These are phyloP conservation scores for Vireo altiloquus DNA, from an alignment of 2,113 vertebrate genomes.

Conservation along the genomic window DNA sequence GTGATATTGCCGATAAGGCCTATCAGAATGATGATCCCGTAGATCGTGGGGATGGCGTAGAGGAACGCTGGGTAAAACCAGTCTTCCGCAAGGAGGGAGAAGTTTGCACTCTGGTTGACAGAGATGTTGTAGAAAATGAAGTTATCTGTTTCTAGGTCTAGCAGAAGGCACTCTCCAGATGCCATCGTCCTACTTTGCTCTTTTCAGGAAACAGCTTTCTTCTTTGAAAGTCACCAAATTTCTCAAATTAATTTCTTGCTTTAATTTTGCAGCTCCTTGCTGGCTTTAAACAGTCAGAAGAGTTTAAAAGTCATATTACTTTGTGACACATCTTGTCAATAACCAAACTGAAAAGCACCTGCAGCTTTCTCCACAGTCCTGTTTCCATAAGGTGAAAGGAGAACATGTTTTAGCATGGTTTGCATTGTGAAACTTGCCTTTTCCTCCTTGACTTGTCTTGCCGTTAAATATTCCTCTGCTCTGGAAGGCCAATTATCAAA, in stretches of 20 bases:
- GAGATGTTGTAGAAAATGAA: conserved; percentile 63
- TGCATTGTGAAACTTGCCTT: conserved; percentile 4
- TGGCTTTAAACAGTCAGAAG: background rate
- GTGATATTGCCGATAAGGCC: conserved; percentile 93
- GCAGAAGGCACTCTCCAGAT: conserved; percentile 64
- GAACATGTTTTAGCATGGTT: background rate
- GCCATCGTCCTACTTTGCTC: conserved; percentile 67
- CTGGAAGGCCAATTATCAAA: background rate
- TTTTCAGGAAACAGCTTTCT: background rate
- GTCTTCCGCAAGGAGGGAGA: conserved; percentile 42
- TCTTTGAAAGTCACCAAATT: background rate
- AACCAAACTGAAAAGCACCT: background rate
- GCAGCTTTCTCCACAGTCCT: background rate
- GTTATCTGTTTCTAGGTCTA: conserved; percentile 63
- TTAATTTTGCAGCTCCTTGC: background rate
- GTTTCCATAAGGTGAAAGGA: background rate
- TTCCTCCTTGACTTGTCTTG: background rate
- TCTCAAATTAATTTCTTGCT: background rate
- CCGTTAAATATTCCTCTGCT: background rate
- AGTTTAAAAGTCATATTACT: conserved; percentile 1
- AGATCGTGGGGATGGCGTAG: conserved; percentile 83
- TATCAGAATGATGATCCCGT: conserved; percentile 84
- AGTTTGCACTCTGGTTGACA: conserved; percentile 51
- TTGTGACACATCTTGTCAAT: background rate
- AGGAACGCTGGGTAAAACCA: conserved; percentile 79